These are phyloP conservation scores for Trisateles emortualis DNA, from an alignment of 2,888 invertebrate species.

Conservation along the genomic window DNA sequence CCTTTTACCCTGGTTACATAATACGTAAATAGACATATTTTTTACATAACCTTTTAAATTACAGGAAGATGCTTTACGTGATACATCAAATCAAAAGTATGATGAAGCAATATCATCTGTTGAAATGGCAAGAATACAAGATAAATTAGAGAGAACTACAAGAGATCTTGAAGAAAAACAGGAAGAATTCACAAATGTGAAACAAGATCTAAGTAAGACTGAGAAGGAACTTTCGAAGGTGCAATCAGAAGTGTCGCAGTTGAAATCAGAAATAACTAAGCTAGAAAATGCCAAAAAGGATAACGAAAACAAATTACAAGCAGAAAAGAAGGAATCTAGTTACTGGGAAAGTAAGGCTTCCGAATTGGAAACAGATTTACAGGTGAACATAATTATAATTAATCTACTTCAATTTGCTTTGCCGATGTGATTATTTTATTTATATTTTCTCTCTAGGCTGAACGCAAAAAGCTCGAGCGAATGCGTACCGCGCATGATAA, in stretches of 20 bases:
- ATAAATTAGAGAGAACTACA: conserved; percentile 69
- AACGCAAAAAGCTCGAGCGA: conserved; percentile 89
- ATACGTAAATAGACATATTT: not conserved
- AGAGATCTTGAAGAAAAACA: conserved; percentile 74
- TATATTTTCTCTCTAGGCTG: conserved; percentile 73
- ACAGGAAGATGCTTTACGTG: conserved; percentile 78
- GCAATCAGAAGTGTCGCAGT: conserved; percentile 73
- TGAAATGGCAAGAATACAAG: conserved; percentile 83
- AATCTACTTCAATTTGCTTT: not conserved
- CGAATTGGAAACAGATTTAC: conserved; percentile 88
- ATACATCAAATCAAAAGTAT: conserved; percentile 79
- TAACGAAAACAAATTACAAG: conserved; percentile 87
- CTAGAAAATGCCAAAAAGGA: conserved; percentile 87
- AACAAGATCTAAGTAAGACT: conserved; percentile 73
- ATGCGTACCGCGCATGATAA: conserved; percentile 90
- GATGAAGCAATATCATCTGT: conserved; percentile 80
- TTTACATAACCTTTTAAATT: conserved; percentile 2
- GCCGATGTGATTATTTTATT: not conserved
- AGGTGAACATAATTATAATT: conserved; percentile 60
- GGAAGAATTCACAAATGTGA: conserved; percentile 65
- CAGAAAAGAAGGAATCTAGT: conserved; percentile 87
- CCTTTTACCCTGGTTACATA: no score
- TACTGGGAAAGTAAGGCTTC: conserved; percentile 89
- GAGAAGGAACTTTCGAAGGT: conserved; percentile 77
- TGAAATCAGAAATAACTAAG: conserved; percentile 79